phyloP scores from a whole-genome alignment of 2,888 invertebrate species.

The Onthophagus sagittarius region DNA sequence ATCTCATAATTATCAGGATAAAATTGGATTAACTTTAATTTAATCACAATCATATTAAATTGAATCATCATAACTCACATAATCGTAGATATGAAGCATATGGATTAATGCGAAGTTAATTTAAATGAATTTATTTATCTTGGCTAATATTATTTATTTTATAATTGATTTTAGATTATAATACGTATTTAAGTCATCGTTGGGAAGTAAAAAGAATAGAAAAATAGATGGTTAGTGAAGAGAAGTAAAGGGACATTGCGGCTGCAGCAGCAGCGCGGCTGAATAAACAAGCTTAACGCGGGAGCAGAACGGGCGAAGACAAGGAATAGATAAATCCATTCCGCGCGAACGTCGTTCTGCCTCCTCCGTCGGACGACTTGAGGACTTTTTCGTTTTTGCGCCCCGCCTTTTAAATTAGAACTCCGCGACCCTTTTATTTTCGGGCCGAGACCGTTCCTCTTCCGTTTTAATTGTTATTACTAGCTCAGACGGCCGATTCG shows the following conservation, averaged over 20 bases:
- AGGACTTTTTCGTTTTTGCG: constrained; percentile 24
- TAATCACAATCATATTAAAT: too few species aligned
- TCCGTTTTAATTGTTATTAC: constrained; percentile 11
- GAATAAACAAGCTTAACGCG: constrained; percentile 35
- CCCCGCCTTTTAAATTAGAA: constrained; percentile 22
- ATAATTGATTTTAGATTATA: neutral
- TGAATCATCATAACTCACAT: too few species aligned
- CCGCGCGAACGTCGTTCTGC: constrained; percentile 33
- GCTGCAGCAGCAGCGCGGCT: constrained; percentile 33
- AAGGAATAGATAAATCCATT: constrained; percentile 34
- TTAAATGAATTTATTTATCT: too few species aligned
- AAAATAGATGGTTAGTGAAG: constrained; percentile 1
- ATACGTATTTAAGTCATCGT: neutral
- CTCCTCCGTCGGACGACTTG: constrained; percentile 23
- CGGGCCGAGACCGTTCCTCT: constrained; percentile 8
- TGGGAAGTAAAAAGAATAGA: constrained; percentile 17
- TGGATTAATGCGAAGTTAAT: too few species aligned
- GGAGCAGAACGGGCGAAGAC: constrained; percentile 23
- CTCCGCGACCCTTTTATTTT: constrained; percentile 20
- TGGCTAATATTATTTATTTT: too few species aligned
- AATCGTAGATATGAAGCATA: too few species aligned
- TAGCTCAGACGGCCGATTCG: neutral
- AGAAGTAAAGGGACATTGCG: constrained; percentile 25
- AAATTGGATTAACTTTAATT: too few species aligned
- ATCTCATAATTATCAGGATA: too few species aligned